Percentiles rank a stretch among this genome's conserved stretches.
Evolutionary conservation across 2,797 vertebrate genomes (phyloP).

Genomic region (Sebastes alutus): DNA sequence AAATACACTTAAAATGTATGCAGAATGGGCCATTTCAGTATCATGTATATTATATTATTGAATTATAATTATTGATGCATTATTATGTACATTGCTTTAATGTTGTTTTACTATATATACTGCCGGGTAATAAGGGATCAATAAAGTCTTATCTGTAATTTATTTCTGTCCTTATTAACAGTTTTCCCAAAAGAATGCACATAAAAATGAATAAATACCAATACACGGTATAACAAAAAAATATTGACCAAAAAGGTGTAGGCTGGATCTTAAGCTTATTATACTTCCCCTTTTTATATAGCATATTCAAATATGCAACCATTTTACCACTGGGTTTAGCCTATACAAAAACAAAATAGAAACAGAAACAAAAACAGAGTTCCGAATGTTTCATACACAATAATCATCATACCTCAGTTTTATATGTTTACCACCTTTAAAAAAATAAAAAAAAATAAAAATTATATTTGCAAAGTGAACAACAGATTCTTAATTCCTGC

Average conservation of each 20-base stretch:
- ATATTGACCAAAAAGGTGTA: background rate
- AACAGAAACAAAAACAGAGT: background rate
- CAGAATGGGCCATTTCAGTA: background rate
- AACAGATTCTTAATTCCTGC: background rate
- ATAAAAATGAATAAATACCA: background rate
- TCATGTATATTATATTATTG: background rate
- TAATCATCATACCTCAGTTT: background rate
- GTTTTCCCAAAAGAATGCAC: background rate
- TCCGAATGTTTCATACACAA: background rate
- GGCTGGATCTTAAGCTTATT: background rate
- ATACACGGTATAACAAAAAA: too few relatives aligned
- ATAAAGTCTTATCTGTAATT: background rate
- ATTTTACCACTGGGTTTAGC: background rate
- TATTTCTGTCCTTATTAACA: background rate
- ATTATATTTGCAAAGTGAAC: background rate
- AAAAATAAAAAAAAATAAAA: background rate
- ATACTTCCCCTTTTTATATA: background rate
- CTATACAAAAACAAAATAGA: background rate
- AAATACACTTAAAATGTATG: background rate
- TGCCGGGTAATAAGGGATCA: background rate
- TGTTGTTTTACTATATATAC: background rate
- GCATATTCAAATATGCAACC: background rate
- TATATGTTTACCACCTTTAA: background rate
- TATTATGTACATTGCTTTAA: background rate
- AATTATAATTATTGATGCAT: background rate